Evolutionary conservation across 2,888 invertebrate genomes (phyloP), one percentile per base, ranked within the genome.

Genomic region (Leptopilina syphax): DNA sequence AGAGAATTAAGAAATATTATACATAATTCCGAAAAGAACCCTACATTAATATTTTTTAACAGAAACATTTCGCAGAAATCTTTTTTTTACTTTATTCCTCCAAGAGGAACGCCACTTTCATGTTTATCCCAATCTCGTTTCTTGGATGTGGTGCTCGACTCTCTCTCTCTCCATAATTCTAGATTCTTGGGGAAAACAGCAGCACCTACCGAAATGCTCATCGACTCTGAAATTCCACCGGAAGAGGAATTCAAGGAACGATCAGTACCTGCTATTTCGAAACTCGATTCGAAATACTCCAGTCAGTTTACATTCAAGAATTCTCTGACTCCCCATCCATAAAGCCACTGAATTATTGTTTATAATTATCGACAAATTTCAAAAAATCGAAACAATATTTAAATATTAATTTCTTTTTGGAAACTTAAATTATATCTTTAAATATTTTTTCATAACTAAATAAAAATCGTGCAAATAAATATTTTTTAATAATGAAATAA

Each of bases 161-260:
- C 73, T n/a, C 13, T 27, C 73, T 8, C 57, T 9, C 13, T 54
- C 73, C n/a, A 73, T 57, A 73, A 73, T 73, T 73, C 73, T 41
- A 54, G 73, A 57, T 73, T 73, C 73, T 73, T 34, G 41, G 41
- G 34, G 57, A 73, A 73, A 73, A 57, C 73, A 73, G 34, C 73
- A 73, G 54, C 73, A 73, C 73, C 73, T 73, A 5, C 73, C 34
- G 57, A 60, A 73, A 73, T 73, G n/a, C 57, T 60, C 57, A 41
- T 73, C 73, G 57, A 41, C 34, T 57, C 73, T 73, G 10, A 73
- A 73, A 57, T 73, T 57, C 73, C 57, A 54, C 50, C 57, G n/a
- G n/a, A 73, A 34, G 73, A 73, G 73, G 73, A 73, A 73, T 73
- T 57, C 57, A 41, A 41, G 34, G 54, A 73, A 73, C 57, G 41